These are phyloP conservation scores for Teleogryllus oceanicus DNA, from an alignment of 2,888 invertebrate genomes.

Conservation along the genomic window DNA sequence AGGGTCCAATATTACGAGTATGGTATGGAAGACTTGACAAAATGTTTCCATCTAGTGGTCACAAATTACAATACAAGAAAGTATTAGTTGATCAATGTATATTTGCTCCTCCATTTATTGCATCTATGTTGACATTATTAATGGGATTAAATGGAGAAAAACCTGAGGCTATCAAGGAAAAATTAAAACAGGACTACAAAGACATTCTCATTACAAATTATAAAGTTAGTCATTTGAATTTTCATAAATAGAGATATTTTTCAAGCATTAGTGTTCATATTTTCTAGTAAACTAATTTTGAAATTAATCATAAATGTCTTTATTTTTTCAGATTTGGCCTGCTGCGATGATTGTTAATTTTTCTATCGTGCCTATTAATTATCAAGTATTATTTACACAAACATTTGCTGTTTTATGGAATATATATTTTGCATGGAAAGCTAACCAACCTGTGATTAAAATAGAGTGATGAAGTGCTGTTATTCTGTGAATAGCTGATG, in stretches of 20 bases:
- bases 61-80: neutral
- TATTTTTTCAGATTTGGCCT: conserved; percentile 63
- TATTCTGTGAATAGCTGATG: too few relatives aligned
- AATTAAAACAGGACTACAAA: conserved; percentile 22
- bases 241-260: too few relatives aligned
- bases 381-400: conserved; percentile 77
- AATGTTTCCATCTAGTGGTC: neutral
- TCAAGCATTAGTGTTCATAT: too few relatives aligned
- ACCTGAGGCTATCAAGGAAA: neutral
- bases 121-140: neutral
- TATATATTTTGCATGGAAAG: conserved; percentile 74
- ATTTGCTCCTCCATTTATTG: neutral
- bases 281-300: neutral
- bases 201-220: conserved; percentile 28
- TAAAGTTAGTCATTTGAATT: conserved; percentile 21
- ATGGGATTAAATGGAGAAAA: neutral
- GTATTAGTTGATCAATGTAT: neutral
- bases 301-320: neutral
- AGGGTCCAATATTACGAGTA: neutral
- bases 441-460: conserved; percentile 48
- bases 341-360: conserved; percentile 82
- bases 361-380: conserved; percentile 73
- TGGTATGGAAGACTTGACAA: neutral
- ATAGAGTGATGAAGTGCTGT: neutral
- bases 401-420: conserved; percentile 79